These are phyloP conservation scores for Megalopta genalis DNA, from an alignment of 1,140 invertebrate species.

Conservation along the genomic window DNA sequence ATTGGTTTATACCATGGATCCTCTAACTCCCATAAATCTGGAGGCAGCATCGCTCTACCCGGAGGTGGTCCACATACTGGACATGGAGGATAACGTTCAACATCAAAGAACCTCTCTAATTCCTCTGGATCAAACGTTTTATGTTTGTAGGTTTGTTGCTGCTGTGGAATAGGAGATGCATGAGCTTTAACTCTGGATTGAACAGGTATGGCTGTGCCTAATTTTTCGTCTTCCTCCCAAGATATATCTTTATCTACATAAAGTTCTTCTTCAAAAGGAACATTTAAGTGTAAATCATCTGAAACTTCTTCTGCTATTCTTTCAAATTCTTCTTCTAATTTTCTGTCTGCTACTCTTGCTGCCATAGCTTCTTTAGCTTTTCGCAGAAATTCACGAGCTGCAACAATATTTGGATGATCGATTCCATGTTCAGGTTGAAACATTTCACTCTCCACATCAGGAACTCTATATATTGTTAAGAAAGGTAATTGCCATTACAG, in stretches of 20 bases:
- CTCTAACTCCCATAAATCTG: constrained; percentile 60
- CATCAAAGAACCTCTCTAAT: constrained; percentile 65
- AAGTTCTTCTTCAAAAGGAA: constrained; percentile 53
- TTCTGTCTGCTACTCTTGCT: constrained; percentile 34
- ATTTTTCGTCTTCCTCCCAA: constrained; percentile 54
- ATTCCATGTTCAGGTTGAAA: constrained; percentile 48
- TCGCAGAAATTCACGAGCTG: constrained; percentile 50
- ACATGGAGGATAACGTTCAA: constrained; percentile 48
- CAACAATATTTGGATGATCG: constrained; percentile 56
- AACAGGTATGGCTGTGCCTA: not conserved
- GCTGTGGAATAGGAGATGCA: not conserved
- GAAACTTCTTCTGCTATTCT: constrained; percentile 13
- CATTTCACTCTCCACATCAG: constrained; percentile 41
- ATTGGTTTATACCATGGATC: constrained; percentile 53
- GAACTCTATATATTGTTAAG: constrained; percentile 18
- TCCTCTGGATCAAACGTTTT: constrained; percentile 49
- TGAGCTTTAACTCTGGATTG: constrained; percentile 49
- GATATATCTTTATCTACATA: constrained; percentile 53
- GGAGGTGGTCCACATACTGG: constrained; percentile 30
- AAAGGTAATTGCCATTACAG: too few relatives aligned
- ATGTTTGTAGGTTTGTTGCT: constrained; percentile 12
- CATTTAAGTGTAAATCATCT: constrained; percentile 40
- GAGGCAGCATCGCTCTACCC: constrained; percentile 42
- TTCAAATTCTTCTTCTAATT: constrained; percentile 45
- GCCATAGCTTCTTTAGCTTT: constrained; percentile 26